Base-by-base conservation (phyloP, 2,797 vertebrate species). In the Threskiornis aethiopicus region DNA sequence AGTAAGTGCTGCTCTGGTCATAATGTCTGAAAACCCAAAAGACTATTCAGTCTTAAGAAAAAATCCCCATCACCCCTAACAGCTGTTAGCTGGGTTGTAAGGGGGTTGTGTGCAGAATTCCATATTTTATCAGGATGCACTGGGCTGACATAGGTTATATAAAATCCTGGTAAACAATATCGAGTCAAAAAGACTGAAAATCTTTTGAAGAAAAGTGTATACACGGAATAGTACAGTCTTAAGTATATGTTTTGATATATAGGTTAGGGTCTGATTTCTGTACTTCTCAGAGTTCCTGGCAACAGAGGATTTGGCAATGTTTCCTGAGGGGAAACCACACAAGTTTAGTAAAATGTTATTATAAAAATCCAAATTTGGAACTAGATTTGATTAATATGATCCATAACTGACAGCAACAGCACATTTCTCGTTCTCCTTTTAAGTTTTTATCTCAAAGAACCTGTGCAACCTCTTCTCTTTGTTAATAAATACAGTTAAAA, bases 401-500 rank as follows among this genome's bases (percentile, higher is more conserved):
- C 37, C 17, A 3, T 73, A 94, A 87, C 25, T 89, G 71, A 93
- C 54, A 69, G 71, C 35, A 24, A 67, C 16, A 93, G 71, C 61
- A 61, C 9, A 33, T 79, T 84, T 76, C 46, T 88, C 4, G 11
- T 79, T 70, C 83, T 78, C 26, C 55, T 46, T 9, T 39, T 11
- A 61, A 35, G 4, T 21, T 81, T 82, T 88, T 39, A 86, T 42
- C 66, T 92, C 20, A 89, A 39, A 87, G 55, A 88, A 62, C 33
- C 26, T 11, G 13, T 67, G 41, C 79, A 91, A 89, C 28, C 66
- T 87, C 55, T 92, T 96, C 69, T 94, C 37, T 90, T 90, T 89
- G 42, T 90, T 95, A 92, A 96, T 73, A 94, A 91, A 80, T 84
- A 81, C 46, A 89, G 55, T 87, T 91, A 76, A 90, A 98, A 96